These are phyloP conservation scores for Agriopis aurantiaria DNA, from an alignment of 2,888 invertebrate species.

Conservation along the genomic window DNA sequence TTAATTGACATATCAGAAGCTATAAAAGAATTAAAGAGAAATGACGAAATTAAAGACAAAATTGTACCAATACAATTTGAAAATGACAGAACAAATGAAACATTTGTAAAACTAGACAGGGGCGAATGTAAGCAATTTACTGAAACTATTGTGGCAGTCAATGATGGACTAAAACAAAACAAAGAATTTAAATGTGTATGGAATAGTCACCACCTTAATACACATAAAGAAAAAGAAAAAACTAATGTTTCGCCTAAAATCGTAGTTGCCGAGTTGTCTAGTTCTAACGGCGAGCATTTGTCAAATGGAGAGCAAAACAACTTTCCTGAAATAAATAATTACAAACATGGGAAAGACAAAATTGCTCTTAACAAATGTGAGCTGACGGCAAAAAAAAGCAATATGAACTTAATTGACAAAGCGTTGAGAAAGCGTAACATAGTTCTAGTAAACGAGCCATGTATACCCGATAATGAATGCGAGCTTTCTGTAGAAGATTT, in stretches of 20 bases:
- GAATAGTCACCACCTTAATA: slow-evolving; percentile 11
- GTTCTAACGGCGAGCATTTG: neutral
- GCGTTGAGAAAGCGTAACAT: slow-evolving; percentile 55
- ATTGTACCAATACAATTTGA: neutral
- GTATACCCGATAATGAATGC: slow-evolving; percentile 9
- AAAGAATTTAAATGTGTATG: slow-evolving; percentile 28
- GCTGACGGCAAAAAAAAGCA: slow-evolving; percentile 20
- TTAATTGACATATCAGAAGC: slow-evolving; percentile 4
- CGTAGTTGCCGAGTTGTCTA: neutral
- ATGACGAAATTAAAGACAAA: neutral
- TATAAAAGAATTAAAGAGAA: slow-evolving; percentile 4
- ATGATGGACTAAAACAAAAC: slow-evolving; percentile 39
- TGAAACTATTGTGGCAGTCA: slow-evolving; percentile 42
- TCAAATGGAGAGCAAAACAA: neutral
- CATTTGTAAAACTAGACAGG: neutral
- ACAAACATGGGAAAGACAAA: neutral
- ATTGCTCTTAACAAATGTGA: slow-evolving; percentile 5
- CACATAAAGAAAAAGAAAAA: neutral
- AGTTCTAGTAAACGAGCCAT: slow-evolving; percentile 40
- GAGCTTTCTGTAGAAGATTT: neutral
- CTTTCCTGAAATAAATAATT: neutral
- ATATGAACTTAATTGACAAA: slow-evolving; percentile 48
- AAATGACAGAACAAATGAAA: neutral
- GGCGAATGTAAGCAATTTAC: slow-evolving; percentile 34
- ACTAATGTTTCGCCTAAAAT: neutral